These are phyloP conservation scores for Orchesellides sinensis DNA, from an alignment of 2,888 invertebrate species.

Conservation along the genomic window DNA sequence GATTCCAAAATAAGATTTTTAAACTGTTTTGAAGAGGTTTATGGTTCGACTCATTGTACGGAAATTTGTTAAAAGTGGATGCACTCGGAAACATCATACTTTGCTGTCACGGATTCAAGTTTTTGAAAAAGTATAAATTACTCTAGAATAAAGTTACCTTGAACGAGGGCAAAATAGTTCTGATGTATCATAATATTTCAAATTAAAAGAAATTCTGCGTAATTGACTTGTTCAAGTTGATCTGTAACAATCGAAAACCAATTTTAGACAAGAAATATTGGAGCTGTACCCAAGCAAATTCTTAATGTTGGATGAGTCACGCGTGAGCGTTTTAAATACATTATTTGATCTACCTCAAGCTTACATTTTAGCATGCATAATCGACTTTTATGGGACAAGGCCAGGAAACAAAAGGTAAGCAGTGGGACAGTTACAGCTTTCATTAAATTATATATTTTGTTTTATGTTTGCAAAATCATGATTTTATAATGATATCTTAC, in stretches of 20 bases:
- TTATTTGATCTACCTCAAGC: conserved; percentile 98
- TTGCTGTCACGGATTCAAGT: conserved; percentile 98
- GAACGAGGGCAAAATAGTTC: too few species aligned
- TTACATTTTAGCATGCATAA: conserved; percentile 95
- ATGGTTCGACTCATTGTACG: conserved; percentile 98
- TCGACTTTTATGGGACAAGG: conserved; percentile 96
- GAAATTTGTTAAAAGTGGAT: conserved; percentile 97
- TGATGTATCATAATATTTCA: conserved; percentile 78
- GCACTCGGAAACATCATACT: conserved; percentile 98
- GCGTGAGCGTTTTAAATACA: conserved; percentile 97
- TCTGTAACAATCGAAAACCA: too few species aligned
- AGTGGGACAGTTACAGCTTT: neutral
- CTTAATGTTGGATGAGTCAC: conserved; percentile 93
- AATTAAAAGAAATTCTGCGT: neutral
- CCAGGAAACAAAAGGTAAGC: conserved; percentile 86
- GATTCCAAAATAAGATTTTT: too few species aligned
- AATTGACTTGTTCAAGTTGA: too few species aligned
- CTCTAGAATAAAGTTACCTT: too few species aligned
- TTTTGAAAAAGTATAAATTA: conserved; percentile 94
- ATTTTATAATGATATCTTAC: too few species aligned
- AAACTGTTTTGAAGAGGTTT: conserved; percentile 85
- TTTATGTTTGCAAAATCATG: neutral
- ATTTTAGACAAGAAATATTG: conserved; percentile 93
- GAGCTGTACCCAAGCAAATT: conserved; percentile 99
- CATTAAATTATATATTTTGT: neutral